These are phyloP conservation scores for Manduca sexta DNA, from an alignment of 1,140 invertebrate genomes.

Conservation along the genomic window DNA sequence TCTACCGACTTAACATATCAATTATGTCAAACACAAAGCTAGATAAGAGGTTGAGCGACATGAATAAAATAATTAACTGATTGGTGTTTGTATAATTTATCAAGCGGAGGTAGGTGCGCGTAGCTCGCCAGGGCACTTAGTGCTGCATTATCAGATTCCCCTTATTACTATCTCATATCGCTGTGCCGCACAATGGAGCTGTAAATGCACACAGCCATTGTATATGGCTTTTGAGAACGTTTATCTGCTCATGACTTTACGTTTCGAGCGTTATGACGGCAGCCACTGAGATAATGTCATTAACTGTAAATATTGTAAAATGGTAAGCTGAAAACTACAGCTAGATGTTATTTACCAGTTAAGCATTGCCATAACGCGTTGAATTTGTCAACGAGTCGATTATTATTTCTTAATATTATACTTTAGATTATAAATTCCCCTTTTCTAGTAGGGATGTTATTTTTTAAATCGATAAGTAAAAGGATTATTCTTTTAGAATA, in stretches of 20 bases:
- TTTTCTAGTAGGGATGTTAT: too few species aligned
- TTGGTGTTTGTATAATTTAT: conserved; percentile 72
- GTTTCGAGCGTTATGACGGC: conserved; percentile 25
- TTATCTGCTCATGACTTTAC: conserved; percentile 33
- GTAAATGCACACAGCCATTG: conserved; percentile 51
- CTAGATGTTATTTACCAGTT: too few species aligned
- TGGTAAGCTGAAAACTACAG: background rate
- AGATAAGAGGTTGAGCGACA: conserved; percentile 65
- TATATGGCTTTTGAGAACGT: conserved; percentile 20
- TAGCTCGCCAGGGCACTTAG: conserved; percentile 51
- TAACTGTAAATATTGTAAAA: conserved; percentile 5
- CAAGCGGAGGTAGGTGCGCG: conserved; percentile 34
- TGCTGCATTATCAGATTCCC: conserved; percentile 46
- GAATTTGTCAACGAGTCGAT: too few species aligned
- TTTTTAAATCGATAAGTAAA: too few species aligned
- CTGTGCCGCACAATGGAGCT: conserved; percentile 36
- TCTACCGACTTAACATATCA: conserved; percentile 68
- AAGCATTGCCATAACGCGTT: too few species aligned
- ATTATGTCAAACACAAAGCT: conserved; percentile 67
- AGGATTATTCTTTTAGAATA: too few species aligned
- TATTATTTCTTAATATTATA: too few species aligned
- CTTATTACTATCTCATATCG: conserved; percentile 27
- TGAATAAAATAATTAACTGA: conserved; percentile 72
- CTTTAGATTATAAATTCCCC: too few species aligned
- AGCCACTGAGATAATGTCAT: conserved; percentile 11